Evolutionary conservation across 2,797 vertebrate species (phyloP).

Genomic region (Sebastes matsubarae): DNA sequence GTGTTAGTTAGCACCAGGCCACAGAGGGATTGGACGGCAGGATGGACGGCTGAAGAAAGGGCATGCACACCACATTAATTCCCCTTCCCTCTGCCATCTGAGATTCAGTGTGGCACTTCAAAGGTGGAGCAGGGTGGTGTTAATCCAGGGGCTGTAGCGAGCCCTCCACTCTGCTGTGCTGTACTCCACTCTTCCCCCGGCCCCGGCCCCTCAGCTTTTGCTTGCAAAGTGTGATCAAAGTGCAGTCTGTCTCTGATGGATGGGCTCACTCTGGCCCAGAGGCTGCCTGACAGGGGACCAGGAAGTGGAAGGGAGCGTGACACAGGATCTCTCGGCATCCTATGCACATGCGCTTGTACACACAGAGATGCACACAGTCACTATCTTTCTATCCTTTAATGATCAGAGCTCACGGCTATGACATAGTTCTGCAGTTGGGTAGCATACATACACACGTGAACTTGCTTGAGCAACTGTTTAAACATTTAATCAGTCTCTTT

Average conservation of each 20-base stretch:
- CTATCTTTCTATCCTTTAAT: not conserved
- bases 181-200: constrained; percentile 33
- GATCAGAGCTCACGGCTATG: not conserved
- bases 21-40: constrained; percentile 25
- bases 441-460: not conserved
- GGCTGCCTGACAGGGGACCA: constrained; percentile 64
- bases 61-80: constrained; percentile 68
- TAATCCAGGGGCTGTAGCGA: constrained; percentile 65
- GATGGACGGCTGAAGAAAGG: constrained; percentile 51
- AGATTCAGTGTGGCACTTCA: constrained; percentile 77
- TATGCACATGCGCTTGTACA: constrained; percentile 2
- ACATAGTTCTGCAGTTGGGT: not conserved
- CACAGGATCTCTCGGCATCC: constrained; percentile 55
- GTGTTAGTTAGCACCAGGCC: constrained; percentile 38
- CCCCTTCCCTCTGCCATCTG: constrained; percentile 65
- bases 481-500: not conserved
- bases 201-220: constrained; percentile 56
- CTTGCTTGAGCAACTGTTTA: not conserved
- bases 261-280: constrained; percentile 61
- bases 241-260: constrained; percentile 74
- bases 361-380: not conserved
- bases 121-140: constrained; percentile 70
- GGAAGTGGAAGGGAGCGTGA: constrained; percentile 69
- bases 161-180: constrained; percentile 41
- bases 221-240: constrained; percentile 81